These are phyloP conservation scores for roundworm (Caenorhabditis elegans) DNA, from an alignment of 1,140 invertebrate species.

Conservation along the genomic window DNA sequence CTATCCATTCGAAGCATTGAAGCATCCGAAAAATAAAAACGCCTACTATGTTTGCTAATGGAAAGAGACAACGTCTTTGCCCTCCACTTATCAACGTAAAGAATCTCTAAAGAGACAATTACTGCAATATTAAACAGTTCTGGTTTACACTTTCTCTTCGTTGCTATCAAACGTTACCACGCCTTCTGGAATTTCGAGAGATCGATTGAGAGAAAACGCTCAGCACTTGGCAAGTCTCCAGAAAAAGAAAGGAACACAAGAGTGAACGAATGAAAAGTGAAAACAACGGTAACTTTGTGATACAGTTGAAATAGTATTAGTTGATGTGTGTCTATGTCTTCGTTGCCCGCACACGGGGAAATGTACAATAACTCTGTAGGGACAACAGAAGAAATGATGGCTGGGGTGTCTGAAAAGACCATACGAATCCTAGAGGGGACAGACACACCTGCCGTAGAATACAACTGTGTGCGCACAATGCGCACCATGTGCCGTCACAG, in stretches of 20 bases:
- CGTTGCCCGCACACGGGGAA: not conserved
- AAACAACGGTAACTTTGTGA: no score
- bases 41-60: not conserved
- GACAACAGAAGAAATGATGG: not conserved
- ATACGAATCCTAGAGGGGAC: not conserved
- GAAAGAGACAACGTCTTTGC: not conserved
- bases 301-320: no score
- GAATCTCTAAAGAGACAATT: not conserved
- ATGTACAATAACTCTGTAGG: not conserved
- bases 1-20: no score
- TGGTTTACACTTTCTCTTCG: not conserved
- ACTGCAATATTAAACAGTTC: constrained; percentile 30
- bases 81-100: not conserved
- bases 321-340: not conserved
- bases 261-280: no score
- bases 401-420: not conserved
- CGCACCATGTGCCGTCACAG: not conserved
- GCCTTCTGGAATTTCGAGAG: not conserved
- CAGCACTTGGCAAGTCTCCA: no score
- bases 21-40: not conserved
- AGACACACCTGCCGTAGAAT: no score
- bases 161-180: not conserved
- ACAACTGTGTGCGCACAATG: not conserved
- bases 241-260: no score
- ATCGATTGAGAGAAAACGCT: no score